These are phyloP conservation scores for Platycheirus rosarum DNA, from an alignment of 2,888 invertebrate species.

Conservation along the genomic window DNA sequence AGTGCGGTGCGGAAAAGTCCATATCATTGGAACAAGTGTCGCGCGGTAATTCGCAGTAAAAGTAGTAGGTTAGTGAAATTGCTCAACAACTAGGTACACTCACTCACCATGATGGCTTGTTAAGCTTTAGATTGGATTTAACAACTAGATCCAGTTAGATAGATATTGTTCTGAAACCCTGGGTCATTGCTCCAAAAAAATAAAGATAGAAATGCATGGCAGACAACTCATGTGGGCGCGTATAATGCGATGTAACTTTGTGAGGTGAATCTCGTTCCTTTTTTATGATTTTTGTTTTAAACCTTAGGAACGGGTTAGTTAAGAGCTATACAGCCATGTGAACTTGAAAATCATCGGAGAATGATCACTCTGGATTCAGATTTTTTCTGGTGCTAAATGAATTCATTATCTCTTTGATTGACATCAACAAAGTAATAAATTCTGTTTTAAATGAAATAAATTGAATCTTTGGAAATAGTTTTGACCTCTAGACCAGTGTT, in stretches of 20 bases:
- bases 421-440: slow-evolving; percentile 8
- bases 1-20: slow-evolving; percentile 30
- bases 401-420: slow-evolving; percentile 21
- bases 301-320: too few species aligned
- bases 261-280: slow-evolving; percentile 8
- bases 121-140: slow-evolving; percentile 27
- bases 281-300: not conserved
- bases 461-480: slow-evolving; percentile 20
- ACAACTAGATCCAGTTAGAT: slow-evolving; percentile 26
- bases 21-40: slow-evolving; percentile 53
- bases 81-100: slow-evolving; percentile 22
- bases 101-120: slow-evolving; percentile 20
- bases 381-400: slow-evolving; percentile 2
- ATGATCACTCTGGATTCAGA: not conserved
- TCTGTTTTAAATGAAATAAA: slow-evolving; percentile 9
- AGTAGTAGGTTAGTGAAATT: slow-evolving; percentile 43
- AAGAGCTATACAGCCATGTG: not conserved
- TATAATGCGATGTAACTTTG: not conserved
- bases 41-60: slow-evolving; percentile 14
- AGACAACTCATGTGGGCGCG: slow-evolving; percentile 31
- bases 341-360: slow-evolving; percentile 29
- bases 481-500: slow-evolving; percentile 3
- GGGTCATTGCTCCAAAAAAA: slow-evolving; percentile 54
- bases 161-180: slow-evolving; percentile 21
- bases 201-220: slow-evolving; percentile 11